Base-by-base conservation (phyloP, 2,888 invertebrate species). In the Campoplex capitator region DNA sequence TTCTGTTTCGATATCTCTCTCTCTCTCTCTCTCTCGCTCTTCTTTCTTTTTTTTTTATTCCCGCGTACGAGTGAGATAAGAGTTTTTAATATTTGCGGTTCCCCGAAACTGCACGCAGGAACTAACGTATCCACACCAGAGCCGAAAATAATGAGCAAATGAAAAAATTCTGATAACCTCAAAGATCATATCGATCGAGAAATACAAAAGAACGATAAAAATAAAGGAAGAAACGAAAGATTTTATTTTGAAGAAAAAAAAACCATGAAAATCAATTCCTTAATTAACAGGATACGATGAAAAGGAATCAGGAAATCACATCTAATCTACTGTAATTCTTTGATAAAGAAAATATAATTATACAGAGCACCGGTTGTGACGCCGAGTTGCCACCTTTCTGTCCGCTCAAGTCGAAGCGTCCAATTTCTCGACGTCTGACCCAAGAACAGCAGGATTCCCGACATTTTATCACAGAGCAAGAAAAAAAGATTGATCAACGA, bases 31-130 rank as follows among this genome's bases (percentile, higher is more conserved):
- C 23, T 16, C 18, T 67, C n/a, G 6, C 54, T 18, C 13, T 56
- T 28, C 32, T 23, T 38, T 45, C 32, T 56, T 42, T 58, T 23
- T 23, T 23, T 23, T 23, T 23, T 23, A 23, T 23, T 23, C 23
- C 56, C 58, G 16, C 54, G 42, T 56, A 62, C 51, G 32, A 32
- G 4, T 38, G 51, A 71, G 48, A 51, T 73, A 54, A 54, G 62
- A 51, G 28, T 23, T 23, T 35, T 28, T 42, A 28, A 73, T 38
- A 65, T 81, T 65, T 62, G 71, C 73, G 28, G 62, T 51, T 70
- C 54, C 23, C n/a, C 28, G 51, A 51, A 51, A 9, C 65, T 73
- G 16, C 13, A 73, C 73, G 73, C 51, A 51, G 35, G 73, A 79
- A 42, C 71, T 38, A 62, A 51, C 51, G 62, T 65, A 73, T 73